A percentile compares a stretch with the other conserved stretches of the same genome.
phyloP scores from a whole-genome alignment of 2,113 vertebrate species.

The Motacilla alba region DNA sequence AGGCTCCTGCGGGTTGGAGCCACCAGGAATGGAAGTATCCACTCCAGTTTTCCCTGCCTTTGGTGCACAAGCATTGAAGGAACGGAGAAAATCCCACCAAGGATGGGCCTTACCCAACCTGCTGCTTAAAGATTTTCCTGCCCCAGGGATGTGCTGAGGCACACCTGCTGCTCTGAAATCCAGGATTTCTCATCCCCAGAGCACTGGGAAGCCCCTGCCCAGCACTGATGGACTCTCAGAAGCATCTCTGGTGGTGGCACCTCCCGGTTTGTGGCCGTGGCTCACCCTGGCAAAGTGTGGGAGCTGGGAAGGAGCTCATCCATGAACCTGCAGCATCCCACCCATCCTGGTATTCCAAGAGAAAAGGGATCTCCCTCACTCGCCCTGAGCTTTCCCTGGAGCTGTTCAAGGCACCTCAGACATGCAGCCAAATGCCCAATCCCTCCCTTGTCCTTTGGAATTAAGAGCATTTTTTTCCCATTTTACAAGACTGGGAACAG shows the following conservation, averaged over 20 bases:
- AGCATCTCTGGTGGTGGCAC: neutral
- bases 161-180: fast-evolving
- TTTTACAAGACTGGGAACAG: neutral
- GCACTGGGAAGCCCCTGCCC: neutral
- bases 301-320: neutral
- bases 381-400: neutral
- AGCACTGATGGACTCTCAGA: neutral
- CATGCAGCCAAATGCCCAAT: neutral
- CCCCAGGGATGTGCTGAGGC: neutral
- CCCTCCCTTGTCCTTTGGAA: neutral
- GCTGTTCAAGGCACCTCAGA: neutral
- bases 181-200: too few species aligned
- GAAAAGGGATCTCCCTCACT: neutral
- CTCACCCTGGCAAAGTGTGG: neutral
- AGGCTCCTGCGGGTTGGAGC: neutral
- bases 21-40: neutral
- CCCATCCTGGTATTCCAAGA: neutral
- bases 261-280: neutral
- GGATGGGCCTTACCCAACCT: neutral
- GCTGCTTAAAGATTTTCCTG: neutral
- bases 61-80: neutral
- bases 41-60: neutral
- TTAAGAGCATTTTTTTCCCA: neutral
- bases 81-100: neutral
- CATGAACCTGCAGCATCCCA: neutral